Evolutionary conservation across 2,113 vertebrate genomes (phyloP).

Genomic region (Phylloscopus trochiloides): DNA sequence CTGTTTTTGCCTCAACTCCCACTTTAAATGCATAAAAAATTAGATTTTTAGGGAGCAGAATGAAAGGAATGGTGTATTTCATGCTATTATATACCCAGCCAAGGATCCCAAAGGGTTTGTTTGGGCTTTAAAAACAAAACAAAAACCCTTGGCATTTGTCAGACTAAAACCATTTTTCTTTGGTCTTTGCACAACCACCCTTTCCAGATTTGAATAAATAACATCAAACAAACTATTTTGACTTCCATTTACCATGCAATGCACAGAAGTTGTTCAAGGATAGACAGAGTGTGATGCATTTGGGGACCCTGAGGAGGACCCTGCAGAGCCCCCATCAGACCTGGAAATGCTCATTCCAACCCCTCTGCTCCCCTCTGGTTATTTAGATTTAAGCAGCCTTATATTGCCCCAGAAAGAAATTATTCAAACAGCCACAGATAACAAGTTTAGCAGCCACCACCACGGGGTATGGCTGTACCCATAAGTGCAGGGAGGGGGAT

Average conservation of each 20-base stretch:
- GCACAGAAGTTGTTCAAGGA: background rate
- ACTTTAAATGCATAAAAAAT: constrained; percentile 62
- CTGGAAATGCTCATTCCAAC: background rate
- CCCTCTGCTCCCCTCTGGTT: background rate
- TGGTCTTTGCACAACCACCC: constrained; percentile 40
- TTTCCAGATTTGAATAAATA: constrained; percentile 52
- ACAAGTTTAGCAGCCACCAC: background rate
- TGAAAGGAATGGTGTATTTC: constrained; percentile 54
- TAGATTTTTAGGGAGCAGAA: constrained; percentile 50
- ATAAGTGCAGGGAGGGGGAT: background rate
- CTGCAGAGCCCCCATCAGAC: background rate
- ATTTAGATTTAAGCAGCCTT: background rate
- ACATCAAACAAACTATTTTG: constrained; percentile 45
- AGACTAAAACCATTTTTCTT: constrained; percentile 54
- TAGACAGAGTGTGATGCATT: background rate
- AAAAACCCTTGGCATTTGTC: constrained; percentile 55
- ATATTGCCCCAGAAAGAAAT: background rate
- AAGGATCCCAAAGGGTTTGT: constrained; percentile 54
- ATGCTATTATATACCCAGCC: constrained; percentile 48
- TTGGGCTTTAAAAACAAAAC: constrained; percentile 58
- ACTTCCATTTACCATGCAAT: background rate
- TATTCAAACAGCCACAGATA: background rate
- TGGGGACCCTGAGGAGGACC: background rate
- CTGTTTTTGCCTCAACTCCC: constrained; percentile 45
- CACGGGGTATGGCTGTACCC: background rate